These are phyloP conservation scores for Cephus pulcher DNA, from an alignment of 2,888 invertebrate genomes.

Conservation along the genomic window DNA sequence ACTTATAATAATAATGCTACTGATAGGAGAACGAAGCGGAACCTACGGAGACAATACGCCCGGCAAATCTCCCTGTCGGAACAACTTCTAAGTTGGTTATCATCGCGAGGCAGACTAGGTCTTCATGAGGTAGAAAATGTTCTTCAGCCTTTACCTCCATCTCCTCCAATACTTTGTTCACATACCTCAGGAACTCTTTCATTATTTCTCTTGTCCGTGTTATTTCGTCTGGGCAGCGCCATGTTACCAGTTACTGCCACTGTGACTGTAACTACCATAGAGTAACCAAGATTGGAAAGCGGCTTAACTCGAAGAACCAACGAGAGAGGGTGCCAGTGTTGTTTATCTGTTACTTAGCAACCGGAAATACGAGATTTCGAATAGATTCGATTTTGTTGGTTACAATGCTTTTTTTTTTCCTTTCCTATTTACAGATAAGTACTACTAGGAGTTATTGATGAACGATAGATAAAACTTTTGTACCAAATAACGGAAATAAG, in stretches of 20 bases:
- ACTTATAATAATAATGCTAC: constrained; percentile 24
- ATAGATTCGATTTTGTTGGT: neutral
- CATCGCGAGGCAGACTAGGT: neutral
- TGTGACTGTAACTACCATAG: neutral
- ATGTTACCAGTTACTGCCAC: neutral
- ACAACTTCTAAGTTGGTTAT: constrained; percentile 5
- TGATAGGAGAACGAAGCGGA: constrained; percentile 13
- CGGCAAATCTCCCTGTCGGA: constrained; percentile 11
- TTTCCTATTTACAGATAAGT: neutral
- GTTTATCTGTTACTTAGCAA: neutral
- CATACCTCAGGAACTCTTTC: neutral
- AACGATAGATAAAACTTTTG: neutral
- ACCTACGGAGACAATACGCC: constrained; percentile 30
- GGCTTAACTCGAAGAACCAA: neutral
- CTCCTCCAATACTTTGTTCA: constrained; percentile 8
- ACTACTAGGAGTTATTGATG: neutral
- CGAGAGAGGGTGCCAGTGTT: neutral
- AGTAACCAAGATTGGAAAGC: neutral
- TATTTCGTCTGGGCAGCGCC: constrained; percentile 14
- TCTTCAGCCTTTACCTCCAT: constrained; percentile 15
- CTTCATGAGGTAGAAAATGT: constrained; percentile 7
- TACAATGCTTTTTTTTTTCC: too few species aligned
- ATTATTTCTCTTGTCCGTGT: constrained; percentile 9
- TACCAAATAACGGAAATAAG: neutral
- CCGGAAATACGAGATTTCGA: neutral